These are phyloP conservation scores for Arrhamphus sclerolepis DNA, from an alignment of 2,797 vertebrate species.

Conservation along the genomic window DNA sequence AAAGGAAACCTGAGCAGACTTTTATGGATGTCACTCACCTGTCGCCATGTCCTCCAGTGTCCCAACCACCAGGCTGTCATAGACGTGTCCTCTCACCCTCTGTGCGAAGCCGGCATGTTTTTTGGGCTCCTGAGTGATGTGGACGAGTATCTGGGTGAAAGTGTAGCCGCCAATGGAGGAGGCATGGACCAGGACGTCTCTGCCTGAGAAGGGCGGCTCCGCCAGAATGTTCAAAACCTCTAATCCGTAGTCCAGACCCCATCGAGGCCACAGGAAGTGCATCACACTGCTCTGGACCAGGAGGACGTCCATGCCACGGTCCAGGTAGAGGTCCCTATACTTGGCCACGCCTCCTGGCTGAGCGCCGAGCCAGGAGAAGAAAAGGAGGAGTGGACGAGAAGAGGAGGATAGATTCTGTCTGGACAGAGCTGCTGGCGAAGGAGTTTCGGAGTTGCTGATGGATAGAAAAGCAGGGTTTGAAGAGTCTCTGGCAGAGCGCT, in stretches of 20 bases:
- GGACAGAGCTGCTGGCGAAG: background rate
- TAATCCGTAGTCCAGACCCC: constrained; percentile 63
- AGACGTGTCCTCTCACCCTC: constrained; percentile 75
- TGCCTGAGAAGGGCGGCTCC: constrained; percentile 60
- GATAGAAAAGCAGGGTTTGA: too few relatives aligned
- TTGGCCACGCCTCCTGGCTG: constrained; percentile 55
- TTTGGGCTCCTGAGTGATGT: constrained; percentile 37
- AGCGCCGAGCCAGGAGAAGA: constrained; percentile 82
- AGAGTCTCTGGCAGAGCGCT: constrained; percentile 12
- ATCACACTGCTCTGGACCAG: constrained; percentile 65
- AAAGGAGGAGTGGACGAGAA: constrained; percentile 67
- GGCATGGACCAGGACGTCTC: constrained; percentile 74
- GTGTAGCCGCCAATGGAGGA: constrained; percentile 81
- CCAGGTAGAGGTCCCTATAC: constrained; percentile 77
- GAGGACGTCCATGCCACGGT: constrained; percentile 72
- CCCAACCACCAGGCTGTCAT: constrained; percentile 79
- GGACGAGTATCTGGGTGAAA: constrained; percentile 75
- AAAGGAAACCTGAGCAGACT: constrained; percentile 47
- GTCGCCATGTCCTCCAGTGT: constrained; percentile 71
- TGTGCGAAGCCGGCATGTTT: constrained; percentile 35
- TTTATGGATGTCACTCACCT: constrained; percentile 61
- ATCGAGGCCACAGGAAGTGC: constrained; percentile 78
- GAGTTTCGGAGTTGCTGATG: background rate
- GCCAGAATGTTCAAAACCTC: constrained; percentile 67
- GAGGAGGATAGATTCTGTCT: background rate